Percentiles rank a stretch among this genome's conserved stretches.
These are phyloP conservation scores for Carpatolechia fugitivella DNA, from an alignment of 2,888 invertebrate species.

Conservation along the genomic window DNA sequence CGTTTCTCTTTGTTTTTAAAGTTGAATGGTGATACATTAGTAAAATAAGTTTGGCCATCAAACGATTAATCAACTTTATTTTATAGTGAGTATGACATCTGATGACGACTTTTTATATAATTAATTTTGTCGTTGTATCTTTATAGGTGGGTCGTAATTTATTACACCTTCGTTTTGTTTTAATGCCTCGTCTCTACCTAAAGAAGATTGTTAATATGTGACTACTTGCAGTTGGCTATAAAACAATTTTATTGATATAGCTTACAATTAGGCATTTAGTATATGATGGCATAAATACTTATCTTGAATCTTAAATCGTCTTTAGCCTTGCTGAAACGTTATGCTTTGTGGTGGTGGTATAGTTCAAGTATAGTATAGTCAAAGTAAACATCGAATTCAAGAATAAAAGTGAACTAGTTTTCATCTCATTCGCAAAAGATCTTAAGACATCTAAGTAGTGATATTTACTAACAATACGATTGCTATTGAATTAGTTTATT, in stretches of 20 bases:
- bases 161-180: constrained; percentile 6
- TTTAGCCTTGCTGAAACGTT: no score
- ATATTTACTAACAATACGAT: no score
- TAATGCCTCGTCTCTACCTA: constrained; percentile 1
- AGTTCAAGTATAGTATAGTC: no score
- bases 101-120: not conserved
- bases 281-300: no score
- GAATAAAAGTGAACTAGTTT: no score
- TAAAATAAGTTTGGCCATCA: not conserved
- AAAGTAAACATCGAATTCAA: no score
- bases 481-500: no score
- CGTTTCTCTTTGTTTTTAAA: not conserved
- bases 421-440: no score
- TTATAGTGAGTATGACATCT: constrained; percentile 1
- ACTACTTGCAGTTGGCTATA: not conserved
- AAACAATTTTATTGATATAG: not conserved
- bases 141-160: constrained; percentile 7
- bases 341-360: no score
- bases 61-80: constrained; percentile 2
- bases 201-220: not conserved
- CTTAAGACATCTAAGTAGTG: no score
- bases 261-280: not conserved
- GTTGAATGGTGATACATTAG: not conserved
- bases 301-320: no score
- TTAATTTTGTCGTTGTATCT: constrained; percentile 5